Conservation (phyloP, 1,140 invertebrate species). For the Heliconius melpomene region DNA sequence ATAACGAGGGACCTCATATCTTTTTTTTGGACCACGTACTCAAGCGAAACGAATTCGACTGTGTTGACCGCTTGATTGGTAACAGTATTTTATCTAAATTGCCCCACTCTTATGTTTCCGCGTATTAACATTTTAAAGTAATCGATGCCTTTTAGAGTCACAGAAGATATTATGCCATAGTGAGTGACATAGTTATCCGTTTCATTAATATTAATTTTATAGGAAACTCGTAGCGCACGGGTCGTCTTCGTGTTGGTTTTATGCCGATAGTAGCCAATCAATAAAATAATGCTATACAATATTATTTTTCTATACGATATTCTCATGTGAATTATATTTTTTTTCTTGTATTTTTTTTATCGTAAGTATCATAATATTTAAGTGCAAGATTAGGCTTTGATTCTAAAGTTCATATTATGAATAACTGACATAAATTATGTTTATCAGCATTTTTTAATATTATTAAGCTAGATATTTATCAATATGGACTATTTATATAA, state of each 20-base stretch:
- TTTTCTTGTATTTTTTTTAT: background rate
- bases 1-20: constrained; percentile 64
- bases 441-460: too few relatives aligned
- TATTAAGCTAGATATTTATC: too few relatives aligned
- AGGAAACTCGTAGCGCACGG: constrained; percentile 41
- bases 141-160: constrained; percentile 62
- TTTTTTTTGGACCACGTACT: constrained; percentile 53
- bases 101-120: constrained; percentile 64
- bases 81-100: constrained; percentile 75
- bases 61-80: constrained; percentile 62
- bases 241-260: constrained; percentile 44
- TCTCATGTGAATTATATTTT: too few relatives aligned
- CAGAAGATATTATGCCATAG: constrained; percentile 65
- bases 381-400: too few relatives aligned
- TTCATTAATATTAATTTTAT: constrained; percentile 62
- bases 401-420: too few relatives aligned
- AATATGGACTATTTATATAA: too few relatives aligned
- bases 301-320: too few relatives aligned
- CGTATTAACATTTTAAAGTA: constrained; percentile 73
- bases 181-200: constrained; percentile 63
- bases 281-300: background rate
- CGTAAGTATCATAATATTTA: background rate
- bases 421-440: too few relatives aligned
- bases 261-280: constrained; percentile 44
- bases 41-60: constrained; percentile 63